Percentiles rank a stretch among this genome's conserved stretches.
phyloP scores from a whole-genome alignment of 2,797 vertebrate species.

The Rhinophrynus dorsalis region DNA sequence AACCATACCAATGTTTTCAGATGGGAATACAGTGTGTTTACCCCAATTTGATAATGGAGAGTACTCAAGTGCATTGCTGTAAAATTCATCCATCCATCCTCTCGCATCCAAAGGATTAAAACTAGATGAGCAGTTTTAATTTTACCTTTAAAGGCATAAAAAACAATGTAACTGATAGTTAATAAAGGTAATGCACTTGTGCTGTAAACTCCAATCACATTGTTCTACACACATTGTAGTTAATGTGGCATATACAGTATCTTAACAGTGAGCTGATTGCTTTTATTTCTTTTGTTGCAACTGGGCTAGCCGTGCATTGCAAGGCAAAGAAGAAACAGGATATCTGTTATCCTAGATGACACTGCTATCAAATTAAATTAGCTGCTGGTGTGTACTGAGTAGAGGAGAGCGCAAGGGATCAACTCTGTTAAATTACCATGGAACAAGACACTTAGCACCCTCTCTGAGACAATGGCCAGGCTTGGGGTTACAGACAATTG shows the following conservation, averaged over 20 bases:
- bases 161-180: background rate
- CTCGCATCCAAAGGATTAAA: too few species aligned
- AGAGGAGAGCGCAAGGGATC: background rate
- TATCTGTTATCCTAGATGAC: conserved; percentile 11
- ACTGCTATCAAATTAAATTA: conserved; percentile 19
- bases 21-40: too few species aligned
- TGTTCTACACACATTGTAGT: background rate
- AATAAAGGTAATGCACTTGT: background rate
- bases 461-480: conserved; percentile 4
- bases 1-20: too few species aligned
- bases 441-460: conserved; percentile 20
- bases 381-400: background rate
- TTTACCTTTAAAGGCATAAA: too few species aligned
- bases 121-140: too few species aligned
- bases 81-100: too few species aligned
- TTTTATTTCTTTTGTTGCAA: background rate
- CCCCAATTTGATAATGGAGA: too few species aligned
- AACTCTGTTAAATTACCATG: conserved; percentile 13
- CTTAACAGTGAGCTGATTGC: background rate
- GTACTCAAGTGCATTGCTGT: too few species aligned
- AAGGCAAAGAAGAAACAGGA: conserved; percentile 2
- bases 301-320: background rate
- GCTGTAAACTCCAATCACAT: background rate
- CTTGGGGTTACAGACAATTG: conserved; percentile 8
- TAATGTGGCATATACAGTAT: background rate